phyloP scores from a whole-genome alignment of 2,113 vertebrate species.

The Physeter macrocephalus region DNA sequence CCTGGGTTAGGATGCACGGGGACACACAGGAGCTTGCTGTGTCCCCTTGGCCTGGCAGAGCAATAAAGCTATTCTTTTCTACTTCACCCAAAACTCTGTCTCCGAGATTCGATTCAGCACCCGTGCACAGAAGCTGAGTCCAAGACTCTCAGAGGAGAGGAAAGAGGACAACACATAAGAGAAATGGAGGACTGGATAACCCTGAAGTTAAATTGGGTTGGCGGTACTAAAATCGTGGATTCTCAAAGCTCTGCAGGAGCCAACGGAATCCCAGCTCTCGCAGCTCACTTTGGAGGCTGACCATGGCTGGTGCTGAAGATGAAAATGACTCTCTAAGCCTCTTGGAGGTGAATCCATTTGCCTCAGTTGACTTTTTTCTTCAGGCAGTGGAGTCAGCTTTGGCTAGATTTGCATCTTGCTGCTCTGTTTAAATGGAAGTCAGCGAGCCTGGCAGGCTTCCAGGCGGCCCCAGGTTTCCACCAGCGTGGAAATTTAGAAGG shows the following conservation, averaged over 20 bases:
- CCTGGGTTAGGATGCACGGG: neutral
- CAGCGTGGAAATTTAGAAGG: neutral
- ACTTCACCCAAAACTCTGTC: neutral
- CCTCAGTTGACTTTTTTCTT: neutral
- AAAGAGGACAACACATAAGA: neutral
- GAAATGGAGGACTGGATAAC: neutral
- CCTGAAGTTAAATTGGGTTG: neutral
- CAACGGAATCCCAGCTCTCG: neutral
- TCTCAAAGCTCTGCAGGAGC: neutral
- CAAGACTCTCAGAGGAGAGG: neutral
- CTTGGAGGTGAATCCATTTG: neutral
- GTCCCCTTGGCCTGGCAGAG: neutral
- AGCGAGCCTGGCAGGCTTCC: neutral
- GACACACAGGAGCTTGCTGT: neutral
- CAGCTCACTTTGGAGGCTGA: neutral
- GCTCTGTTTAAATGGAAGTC: neutral
- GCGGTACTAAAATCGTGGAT: neutral
- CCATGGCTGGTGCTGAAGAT: neutral
- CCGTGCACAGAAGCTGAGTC: neutral
- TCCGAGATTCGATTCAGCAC: neutral
- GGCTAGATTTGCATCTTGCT: neutral
- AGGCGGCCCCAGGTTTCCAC: neutral
- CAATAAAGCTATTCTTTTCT: neutral
- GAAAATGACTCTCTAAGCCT: neutral
- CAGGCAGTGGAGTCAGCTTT: neutral